Evolutionary conservation across 2,888 invertebrate species (phyloP), one percentile per base, ranked within the genome.

Genomic region (Linnaemya tessellans): DNA sequence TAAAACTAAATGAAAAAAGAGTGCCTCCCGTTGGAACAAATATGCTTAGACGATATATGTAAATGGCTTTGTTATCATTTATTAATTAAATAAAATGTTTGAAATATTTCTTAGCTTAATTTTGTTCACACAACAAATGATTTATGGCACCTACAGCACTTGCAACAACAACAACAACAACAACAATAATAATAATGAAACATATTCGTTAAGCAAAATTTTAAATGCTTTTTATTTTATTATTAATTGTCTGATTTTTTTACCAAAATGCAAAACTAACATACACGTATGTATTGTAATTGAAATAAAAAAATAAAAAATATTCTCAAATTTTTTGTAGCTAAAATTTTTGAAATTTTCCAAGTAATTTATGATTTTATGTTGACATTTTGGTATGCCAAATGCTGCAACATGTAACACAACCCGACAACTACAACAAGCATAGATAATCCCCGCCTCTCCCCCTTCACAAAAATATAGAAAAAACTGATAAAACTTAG

Each of bases 331-430:
- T 38, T 38, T 67, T 13, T 15, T 54, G 11, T 56, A 65, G 62
- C 8, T 74, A 13, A 25, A 80, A 80, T 81, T 56, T 56, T 35
- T 18, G 13, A 73, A 73, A 56, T 65, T 22, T 78, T 68, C 18
- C 25, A 64, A 70, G 38, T 85, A 79, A 85, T 85, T 85, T 85
- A 85, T 85, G 85, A 85, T 79, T 74, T 54, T 70, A 64, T 75
- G 78, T 85, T 82, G 81, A 85, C 85, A 85, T 82, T 79, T 85
- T 79, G 85, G 85, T 82, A 85, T 85, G 84, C 84, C 73, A 81
- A 84, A 78, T 77, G 49, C 60, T 49, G 70, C 68, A 70, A 22
- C 68, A 75, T 46, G 41, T 58, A 81, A 79, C 11, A 82, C 64
- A 71, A 71, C 64, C 54, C 54, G 84, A 75, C 79, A 70, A 65